phyloP scores from a whole-genome alignment of 37 sponge, comb jelly and placozoan genomes.

The Eunapius fragilis region DNA sequence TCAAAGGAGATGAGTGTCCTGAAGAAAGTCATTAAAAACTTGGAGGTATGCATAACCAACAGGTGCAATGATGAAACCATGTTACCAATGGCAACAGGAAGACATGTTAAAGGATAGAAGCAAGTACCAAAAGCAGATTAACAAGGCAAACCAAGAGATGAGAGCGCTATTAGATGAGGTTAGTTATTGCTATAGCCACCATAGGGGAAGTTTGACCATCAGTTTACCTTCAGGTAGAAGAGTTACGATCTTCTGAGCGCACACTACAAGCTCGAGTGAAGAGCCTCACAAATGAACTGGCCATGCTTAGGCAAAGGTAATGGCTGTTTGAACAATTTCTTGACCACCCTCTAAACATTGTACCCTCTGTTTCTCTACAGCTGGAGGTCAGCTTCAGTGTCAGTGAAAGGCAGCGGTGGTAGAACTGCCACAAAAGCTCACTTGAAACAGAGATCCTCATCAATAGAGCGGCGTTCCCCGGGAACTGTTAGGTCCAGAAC shows the following conservation, averaged over 20 bases:
- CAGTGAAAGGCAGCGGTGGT: not conserved
- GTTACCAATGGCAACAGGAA: conserved; percentile 37
- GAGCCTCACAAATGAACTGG: conserved; percentile 87
- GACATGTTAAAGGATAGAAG: conserved; percentile 71
- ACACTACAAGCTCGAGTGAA: conserved; percentile 67
- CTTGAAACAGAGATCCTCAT: conserved; percentile 10
- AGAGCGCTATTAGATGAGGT: conserved; percentile 76
- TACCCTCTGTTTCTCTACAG: conserved; percentile 4
- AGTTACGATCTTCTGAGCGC: conserved; percentile 70
- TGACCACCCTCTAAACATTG: not conserved
- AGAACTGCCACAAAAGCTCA: not conserved
- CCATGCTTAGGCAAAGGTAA: conserved; percentile 52
- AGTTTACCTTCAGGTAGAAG: conserved; percentile 68
- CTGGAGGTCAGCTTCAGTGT: not conserved
- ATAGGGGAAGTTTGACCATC: too few relatives aligned
- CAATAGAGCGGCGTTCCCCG: conserved; percentile 4
- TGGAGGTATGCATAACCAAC: conserved; percentile 59
- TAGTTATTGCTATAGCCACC: too few relatives aligned
- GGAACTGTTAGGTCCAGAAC: conserved; percentile 14
- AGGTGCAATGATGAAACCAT: not conserved
- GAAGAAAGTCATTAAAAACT: conserved; percentile 64
- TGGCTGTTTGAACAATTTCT: not conserved
- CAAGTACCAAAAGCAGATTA: conserved; percentile 69
- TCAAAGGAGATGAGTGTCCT: conserved; percentile 61
- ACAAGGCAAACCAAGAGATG: conserved; percentile 73